These are phyloP conservation scores for Ditula angustiorana DNA, from an alignment of 2,888 invertebrate genomes.

Conservation along the genomic window DNA sequence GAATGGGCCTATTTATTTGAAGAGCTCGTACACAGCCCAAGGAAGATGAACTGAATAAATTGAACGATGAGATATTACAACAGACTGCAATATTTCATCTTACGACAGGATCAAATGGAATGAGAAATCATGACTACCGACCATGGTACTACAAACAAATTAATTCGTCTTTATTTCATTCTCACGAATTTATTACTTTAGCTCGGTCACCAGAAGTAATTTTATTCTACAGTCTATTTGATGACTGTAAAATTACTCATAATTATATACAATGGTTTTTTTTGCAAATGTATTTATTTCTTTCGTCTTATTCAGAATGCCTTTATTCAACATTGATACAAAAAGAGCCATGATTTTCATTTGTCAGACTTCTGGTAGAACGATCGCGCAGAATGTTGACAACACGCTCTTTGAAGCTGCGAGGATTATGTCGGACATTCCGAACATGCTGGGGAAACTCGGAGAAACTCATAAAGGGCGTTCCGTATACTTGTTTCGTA, in stretches of 20 bases:
- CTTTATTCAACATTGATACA: neutral
- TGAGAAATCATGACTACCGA: neutral
- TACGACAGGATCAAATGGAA: slow-evolving; percentile 1
- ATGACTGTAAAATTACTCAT: too few relatives aligned
- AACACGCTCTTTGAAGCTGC: neutral
- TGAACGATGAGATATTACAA: slow-evolving; percentile 13
- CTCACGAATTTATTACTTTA: too few relatives aligned
- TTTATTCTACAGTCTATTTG: too few relatives aligned
- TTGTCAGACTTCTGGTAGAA: neutral
- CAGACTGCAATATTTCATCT: slow-evolving; percentile 8
- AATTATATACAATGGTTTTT: too few relatives aligned
- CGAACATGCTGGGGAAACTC: slow-evolving; percentile 2
- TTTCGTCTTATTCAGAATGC: too few relatives aligned
- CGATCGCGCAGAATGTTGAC: slow-evolving; percentile 7
- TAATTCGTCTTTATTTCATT: neutral
- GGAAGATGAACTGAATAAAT: slow-evolving; percentile 18
- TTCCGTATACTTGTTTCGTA: neutral
- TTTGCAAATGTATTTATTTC: too few relatives aligned
- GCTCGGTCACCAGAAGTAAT: too few relatives aligned
- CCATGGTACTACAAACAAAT: neutral
- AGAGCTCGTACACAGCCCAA: slow-evolving; percentile 17
- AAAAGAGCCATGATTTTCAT: slow-evolving; percentile 7
- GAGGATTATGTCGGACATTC: slow-evolving; percentile 13
- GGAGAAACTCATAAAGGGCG: neutral
- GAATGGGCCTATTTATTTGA: slow-evolving; percentile 13